phyloP scores from a whole-genome alignment of 64 coral and sea anemone species.

The Hydrozoanthus tunicans region DNA sequence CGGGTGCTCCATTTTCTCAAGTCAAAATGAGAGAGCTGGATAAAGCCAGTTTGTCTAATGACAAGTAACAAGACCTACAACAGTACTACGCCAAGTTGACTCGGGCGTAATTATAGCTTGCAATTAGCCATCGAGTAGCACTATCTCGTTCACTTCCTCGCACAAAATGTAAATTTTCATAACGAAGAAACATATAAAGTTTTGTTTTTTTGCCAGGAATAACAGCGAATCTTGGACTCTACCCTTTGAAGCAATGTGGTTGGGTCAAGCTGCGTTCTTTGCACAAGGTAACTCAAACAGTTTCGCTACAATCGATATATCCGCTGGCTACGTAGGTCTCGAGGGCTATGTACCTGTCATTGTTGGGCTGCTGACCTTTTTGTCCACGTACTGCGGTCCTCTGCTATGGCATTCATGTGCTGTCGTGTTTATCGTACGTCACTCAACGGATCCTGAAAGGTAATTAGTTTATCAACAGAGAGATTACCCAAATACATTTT shows the following conservation, averaged over 20 bases:
- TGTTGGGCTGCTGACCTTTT: constrained; percentile 54
- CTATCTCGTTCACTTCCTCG: too few relatives aligned
- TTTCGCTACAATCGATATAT: constrained; percentile 90
- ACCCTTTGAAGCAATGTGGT: constrained; percentile 56
- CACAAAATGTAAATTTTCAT: too few relatives aligned
- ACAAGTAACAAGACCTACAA: too few relatives aligned
- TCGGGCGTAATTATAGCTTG: too few relatives aligned
- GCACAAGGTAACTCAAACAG: constrained; percentile 93
- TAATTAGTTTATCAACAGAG: neutral
- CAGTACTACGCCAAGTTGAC: too few relatives aligned
- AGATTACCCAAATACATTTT: too few relatives aligned
- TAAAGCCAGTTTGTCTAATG: too few relatives aligned
- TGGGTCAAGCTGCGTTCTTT: constrained; percentile 92
- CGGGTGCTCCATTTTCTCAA: too few relatives aligned
- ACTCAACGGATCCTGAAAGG: constrained; percentile 41
- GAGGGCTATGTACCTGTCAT: constrained; percentile 55
- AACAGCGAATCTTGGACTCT: constrained; percentile 50
- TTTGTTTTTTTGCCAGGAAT: constrained; percentile 46
- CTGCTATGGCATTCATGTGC: constrained; percentile 72
- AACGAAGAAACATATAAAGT: neutral
- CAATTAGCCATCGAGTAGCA: too few relatives aligned
- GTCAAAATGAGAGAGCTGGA: too few relatives aligned
- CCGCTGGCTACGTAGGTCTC: constrained; percentile 89
- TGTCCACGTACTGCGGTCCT: constrained; percentile 85
- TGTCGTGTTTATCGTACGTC: constrained; percentile 53